These are phyloP conservation scores for Oncorhynchus kisutch DNA, from an alignment of 2,113 vertebrate genomes.

Conservation along the genomic window DNA sequence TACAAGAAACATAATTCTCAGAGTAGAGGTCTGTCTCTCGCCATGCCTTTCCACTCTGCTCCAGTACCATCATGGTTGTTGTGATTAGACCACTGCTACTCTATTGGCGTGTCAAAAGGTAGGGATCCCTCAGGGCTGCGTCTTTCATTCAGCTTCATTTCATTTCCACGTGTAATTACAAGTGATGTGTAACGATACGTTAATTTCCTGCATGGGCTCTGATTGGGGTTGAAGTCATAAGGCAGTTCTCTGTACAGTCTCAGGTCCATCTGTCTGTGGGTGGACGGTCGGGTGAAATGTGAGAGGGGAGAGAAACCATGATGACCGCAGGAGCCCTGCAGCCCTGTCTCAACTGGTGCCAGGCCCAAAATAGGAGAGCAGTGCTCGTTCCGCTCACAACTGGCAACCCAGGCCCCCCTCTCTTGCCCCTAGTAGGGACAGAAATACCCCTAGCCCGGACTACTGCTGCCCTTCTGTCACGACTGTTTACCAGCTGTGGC, in stretches of 20 bases:
- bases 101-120: not conserved
- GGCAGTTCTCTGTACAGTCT: not conserved
- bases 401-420: not conserved
- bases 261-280: not conserved
- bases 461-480: no score
- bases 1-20: not conserved
- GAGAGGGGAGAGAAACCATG: not conserved
- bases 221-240: not conserved
- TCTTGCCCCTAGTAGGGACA: not conserved
- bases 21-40: not conserved
- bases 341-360: not conserved
- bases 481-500: no score
- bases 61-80: not conserved
- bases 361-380: conserved; percentile 3
- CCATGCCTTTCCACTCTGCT: not conserved
- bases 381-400: not conserved
- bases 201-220: not conserved
- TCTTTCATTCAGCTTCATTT: not conserved
- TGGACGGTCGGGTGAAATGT: not conserved
- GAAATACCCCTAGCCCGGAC: no score
- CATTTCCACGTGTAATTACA: not conserved
- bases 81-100: not conserved
- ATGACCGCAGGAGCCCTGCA: not conserved
- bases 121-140: not conserved
- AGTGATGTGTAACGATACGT: not conserved